Percentiles rank a stretch among this genome's conserved stretches.
Conservation (phyloP, 1,140 invertebrate genomes). For the Zaprionus ghesquierei region DNA sequence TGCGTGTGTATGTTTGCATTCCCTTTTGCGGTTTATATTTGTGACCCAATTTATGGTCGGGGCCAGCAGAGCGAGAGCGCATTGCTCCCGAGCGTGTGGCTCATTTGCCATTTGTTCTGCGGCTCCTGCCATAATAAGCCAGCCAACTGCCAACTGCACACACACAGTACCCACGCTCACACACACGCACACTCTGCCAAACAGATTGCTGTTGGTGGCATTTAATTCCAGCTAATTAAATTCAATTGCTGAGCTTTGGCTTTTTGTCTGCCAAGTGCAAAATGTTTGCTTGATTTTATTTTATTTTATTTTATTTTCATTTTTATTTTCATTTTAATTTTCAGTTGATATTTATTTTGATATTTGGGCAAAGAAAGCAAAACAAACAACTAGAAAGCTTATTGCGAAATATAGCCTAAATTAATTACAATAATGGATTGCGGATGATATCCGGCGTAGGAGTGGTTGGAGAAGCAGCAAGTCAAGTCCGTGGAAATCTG, state of each 20-base stretch:
- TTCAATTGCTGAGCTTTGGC: conserved; percentile 50
- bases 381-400: background rate
- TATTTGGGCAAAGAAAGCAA: background rate
- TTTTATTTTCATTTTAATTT: background rate
- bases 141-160: conserved; percentile 36
- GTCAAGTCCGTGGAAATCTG: background rate
- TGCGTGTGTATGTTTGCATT: conserved; percentile 35
- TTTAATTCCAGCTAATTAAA: conserved; percentile 61
- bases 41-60: conserved; percentile 55
- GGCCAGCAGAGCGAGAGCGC: background rate
- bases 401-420: background rate
- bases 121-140: conserved; percentile 56
- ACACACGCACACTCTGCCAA: conserved; percentile 22
- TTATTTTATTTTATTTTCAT: background rate
- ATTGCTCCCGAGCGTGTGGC: conserved; percentile 34
- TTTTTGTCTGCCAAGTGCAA: conserved; percentile 24
- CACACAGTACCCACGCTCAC: conserved; percentile 17
- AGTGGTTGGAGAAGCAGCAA: no score
- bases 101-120: conserved; percentile 71
- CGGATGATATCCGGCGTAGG: background rate
- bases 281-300: conserved; percentile 10
- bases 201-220: conserved; percentile 6
- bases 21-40: conserved; percentile 55
- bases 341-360: background rate
- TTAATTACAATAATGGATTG: conserved; percentile 10